Percentiles rank a stretch among this genome's conserved stretches.
Conservation (phyloP, 2,888 invertebrate species). For the Brachyptera putata region DNA sequence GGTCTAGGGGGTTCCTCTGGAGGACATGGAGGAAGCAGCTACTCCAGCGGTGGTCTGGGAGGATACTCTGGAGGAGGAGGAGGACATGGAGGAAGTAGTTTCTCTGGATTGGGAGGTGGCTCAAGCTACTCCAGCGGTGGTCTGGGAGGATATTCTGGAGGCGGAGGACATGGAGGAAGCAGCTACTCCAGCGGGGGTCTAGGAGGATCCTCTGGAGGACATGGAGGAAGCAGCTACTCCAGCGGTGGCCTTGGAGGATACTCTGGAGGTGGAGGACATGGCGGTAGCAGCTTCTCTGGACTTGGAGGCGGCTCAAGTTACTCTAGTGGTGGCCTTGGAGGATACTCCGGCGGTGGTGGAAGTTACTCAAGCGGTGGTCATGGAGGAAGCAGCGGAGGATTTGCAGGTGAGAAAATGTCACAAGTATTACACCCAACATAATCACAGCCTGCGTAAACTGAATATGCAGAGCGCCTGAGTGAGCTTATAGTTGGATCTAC, state of each 20-base stretch:
- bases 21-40: slow-evolving; percentile 3
- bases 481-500: too few species aligned
- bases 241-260: background rate
- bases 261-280: background rate
- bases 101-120: background rate
- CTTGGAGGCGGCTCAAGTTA: slow-evolving; percentile 11
- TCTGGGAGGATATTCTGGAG: background rate
- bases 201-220: background rate
- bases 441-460: too few species aligned
- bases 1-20: slow-evolving; percentile 2
- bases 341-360: background rate
- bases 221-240: slow-evolving; percentile 6
- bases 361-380: slow-evolving; percentile 1
- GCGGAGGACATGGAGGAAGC: background rate
- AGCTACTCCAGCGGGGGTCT: background rate
- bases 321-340: slow-evolving; percentile 11
- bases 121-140: slow-evolving; percentile 10
- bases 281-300: slow-evolving; percentile 7
- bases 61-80: background rate
- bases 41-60: background rate
- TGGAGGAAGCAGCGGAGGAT: slow-evolving; percentile 4
- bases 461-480: too few species aligned
- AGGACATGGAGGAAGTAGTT: background rate
- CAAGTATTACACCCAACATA: too few species aligned
- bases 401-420: slow-evolving; percentile 8